These are phyloP conservation scores for Mareca strepera DNA, from an alignment of 2,797 vertebrate genomes.

Conservation along the genomic window DNA sequence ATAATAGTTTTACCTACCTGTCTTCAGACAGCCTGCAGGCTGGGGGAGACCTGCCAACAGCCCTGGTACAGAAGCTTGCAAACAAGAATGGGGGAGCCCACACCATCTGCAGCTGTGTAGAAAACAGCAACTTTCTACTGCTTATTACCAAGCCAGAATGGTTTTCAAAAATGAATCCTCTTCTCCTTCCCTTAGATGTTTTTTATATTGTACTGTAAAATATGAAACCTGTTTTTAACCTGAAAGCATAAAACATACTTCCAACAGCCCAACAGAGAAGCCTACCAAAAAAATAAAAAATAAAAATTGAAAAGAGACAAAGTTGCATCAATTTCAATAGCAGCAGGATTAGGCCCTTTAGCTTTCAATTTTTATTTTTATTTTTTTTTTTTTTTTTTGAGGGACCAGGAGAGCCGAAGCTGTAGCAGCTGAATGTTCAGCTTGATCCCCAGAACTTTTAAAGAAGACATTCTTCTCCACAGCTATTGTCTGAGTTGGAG, in stretches of 20 bases:
- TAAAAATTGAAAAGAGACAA: background rate
- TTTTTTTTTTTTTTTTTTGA: background rate
- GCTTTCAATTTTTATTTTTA: too few relatives aligned
- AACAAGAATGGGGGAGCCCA: background rate
- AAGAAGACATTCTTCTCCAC: conserved; percentile 68
- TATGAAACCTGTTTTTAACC: background rate
- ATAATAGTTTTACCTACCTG: background rate
- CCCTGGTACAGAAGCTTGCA: background rate
- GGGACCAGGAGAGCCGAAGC: background rate
- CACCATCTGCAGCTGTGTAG: background rate
- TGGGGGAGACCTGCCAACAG: background rate
- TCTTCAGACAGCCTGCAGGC: background rate
- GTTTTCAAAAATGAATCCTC: background rate
- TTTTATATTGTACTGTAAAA: background rate
- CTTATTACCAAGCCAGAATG: background rate
- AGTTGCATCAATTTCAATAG: background rate
- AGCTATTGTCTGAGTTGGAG: conserved; percentile 65
- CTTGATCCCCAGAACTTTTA: conserved; percentile 68
- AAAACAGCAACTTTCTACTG: background rate
- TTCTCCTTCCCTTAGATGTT: background rate
- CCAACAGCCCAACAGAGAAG: background rate
- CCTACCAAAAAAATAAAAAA: background rate
- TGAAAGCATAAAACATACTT: background rate
- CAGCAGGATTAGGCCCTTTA: conserved; percentile 35
- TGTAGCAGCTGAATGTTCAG: conserved; percentile 55